Evolutionary conservation across 2,113 vertebrate species (phyloP).

Genomic region (Rana temporaria): DNA sequence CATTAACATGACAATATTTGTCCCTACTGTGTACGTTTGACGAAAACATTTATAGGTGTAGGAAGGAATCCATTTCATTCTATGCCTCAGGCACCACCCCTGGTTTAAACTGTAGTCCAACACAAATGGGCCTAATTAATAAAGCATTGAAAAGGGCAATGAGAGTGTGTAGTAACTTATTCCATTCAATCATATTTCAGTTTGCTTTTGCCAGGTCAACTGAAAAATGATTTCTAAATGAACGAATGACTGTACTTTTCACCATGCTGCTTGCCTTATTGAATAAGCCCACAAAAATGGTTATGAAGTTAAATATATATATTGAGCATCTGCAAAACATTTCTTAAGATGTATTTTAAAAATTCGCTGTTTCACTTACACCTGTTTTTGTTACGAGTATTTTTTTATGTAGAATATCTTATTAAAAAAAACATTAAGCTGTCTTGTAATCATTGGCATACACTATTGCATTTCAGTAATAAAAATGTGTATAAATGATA

Average conservation of each 20-base stretch:
- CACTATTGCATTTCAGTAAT: constrained; percentile 38
- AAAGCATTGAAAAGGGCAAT: too few relatives aligned
- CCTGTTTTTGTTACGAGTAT: constrained; percentile 47
- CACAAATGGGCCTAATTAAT: too few relatives aligned
- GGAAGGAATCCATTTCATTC: not conserved
- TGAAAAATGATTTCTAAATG: too few relatives aligned
- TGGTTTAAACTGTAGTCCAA: constrained; percentile 14
- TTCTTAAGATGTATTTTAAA: constrained; percentile 45
- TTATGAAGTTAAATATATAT: constrained; percentile 21
- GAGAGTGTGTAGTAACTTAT: too few relatives aligned
- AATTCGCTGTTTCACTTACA: constrained; percentile 33
- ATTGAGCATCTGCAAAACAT: constrained; percentile 23
- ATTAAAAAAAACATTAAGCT: constrained; percentile 30
- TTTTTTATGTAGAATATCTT: constrained; percentile 50
- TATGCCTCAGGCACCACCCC: constrained; percentile 7
- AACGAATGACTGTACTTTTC: too few relatives aligned
- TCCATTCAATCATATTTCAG: too few relatives aligned
- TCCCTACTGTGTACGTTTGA: constrained; percentile 29
- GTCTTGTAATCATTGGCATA: constrained; percentile 47
- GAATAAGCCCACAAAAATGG: constrained; percentile 4
- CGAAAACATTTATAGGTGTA: constrained; percentile 20
- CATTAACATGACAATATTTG: constrained; percentile 41
- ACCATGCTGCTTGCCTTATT: too few relatives aligned
- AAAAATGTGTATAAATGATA: constrained; percentile 41
- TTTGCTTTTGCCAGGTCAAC: too few relatives aligned